Evolutionary conservation across 2,113 vertebrate species (phyloP).

Genomic region (Guaruba guarouba): DNA sequence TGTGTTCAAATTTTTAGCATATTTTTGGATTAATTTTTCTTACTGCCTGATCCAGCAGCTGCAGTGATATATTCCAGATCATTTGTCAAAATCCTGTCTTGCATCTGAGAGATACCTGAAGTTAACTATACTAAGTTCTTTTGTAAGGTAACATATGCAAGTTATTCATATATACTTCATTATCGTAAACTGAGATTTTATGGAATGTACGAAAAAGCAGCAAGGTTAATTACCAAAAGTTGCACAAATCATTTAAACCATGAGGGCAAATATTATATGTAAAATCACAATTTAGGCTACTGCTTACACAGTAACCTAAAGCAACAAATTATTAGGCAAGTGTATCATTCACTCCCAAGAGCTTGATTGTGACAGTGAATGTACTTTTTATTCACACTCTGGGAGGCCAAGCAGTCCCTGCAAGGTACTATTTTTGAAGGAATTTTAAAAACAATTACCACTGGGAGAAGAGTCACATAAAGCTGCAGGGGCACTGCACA

Average conservation of each 20-base stretch:
- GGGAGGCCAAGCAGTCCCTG: not conserved
- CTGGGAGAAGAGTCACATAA: not conserved
- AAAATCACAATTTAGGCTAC: not conserved
- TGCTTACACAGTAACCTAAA: not conserved
- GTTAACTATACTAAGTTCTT: not conserved
- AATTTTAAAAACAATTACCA: constrained; percentile 3
- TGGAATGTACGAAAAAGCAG: not conserved
- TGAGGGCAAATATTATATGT: not conserved
- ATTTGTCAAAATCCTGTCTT: not conserved
- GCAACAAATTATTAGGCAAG: not conserved
- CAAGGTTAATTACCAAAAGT: not conserved
- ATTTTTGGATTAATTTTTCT: not conserved
- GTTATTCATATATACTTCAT: not conserved
- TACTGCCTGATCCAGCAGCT: not conserved
- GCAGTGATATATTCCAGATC: not conserved
- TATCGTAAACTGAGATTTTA: not conserved
- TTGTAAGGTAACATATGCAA: not conserved
- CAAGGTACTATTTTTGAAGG: not conserved
- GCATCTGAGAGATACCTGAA: not conserved
- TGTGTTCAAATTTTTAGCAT: constrained; percentile 9
- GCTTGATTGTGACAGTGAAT: not conserved
- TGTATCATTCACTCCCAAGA: not conserved
- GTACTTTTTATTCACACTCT: not conserved
- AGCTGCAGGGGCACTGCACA: constrained; percentile 6
- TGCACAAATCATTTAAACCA: not conserved